phyloP scores from a whole-genome alignment of 2,888 invertebrate genomes.

The Bellardia bayeri region DNA sequence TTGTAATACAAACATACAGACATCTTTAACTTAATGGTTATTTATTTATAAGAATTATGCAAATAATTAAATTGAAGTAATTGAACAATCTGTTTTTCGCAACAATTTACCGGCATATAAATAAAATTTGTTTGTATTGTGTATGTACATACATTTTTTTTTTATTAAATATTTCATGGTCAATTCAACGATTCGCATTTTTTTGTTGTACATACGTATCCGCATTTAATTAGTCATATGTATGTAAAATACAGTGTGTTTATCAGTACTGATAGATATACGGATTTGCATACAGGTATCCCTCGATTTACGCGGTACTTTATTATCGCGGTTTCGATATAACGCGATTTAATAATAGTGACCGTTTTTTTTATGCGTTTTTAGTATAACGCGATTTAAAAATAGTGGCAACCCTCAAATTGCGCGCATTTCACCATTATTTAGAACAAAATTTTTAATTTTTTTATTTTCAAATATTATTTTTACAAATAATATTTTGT shows the following conservation, averaged over 20 bases:
- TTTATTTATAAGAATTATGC: conserved; percentile 21
- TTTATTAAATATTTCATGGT: conserved; percentile 49
- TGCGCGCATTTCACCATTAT: no score
- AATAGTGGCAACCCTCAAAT: no score
- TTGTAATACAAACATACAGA: background rate
- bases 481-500: no score
- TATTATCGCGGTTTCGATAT: no score
- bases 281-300: background rate
- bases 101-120: conserved; percentile 45
- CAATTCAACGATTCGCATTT: conserved; percentile 30
- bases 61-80: conserved; percentile 18
- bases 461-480: no score
- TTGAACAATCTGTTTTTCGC: conserved; percentile 43
- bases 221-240: conserved; percentile 62
- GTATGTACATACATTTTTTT: conserved; percentile 10
- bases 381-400: no score
- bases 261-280: background rate
- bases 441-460: no score
- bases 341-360: no score
- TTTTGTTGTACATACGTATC: conserved; percentile 33
- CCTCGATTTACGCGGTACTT: no score
- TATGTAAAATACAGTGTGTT: background rate
- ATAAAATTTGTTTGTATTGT: conserved; percentile 15
- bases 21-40: conserved; percentile 17
- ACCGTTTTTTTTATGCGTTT: no score